These are phyloP conservation scores for Rhagonycha lutea DNA, from an alignment of 2,888 invertebrate species.

Conservation along the genomic window DNA sequence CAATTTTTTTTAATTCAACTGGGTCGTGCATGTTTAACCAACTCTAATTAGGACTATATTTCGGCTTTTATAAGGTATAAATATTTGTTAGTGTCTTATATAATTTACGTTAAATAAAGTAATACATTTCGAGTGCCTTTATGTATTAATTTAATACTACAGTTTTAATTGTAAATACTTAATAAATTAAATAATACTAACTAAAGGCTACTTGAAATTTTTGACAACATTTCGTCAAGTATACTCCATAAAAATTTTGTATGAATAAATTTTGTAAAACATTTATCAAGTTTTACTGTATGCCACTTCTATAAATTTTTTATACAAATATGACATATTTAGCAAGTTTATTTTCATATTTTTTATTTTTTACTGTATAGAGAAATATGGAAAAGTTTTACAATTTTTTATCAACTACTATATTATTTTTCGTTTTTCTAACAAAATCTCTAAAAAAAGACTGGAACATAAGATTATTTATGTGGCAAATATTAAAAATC, in stretches of 20 bases:
- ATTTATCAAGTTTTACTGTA: background rate
- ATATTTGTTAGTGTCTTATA: slow-evolving; percentile 20
- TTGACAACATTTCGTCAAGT: too few species aligned
- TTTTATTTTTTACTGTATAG: background rate
- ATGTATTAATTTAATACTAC: background rate
- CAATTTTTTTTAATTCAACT: slow-evolving; percentile 1
- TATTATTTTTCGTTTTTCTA: too few species aligned
- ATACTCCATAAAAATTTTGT: background rate
- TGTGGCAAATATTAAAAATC: too few species aligned
- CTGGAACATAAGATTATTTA: too few species aligned
- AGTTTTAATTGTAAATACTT: background rate
- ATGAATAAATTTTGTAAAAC: background rate
- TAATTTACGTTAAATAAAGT: slow-evolving; percentile 11
- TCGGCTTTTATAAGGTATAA: slow-evolving; percentile 13
- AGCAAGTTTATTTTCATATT: background rate
- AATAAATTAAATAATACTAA: background rate
- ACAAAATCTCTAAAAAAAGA: too few species aligned
- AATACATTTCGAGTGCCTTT: background rate
- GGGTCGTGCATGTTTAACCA: slow-evolving; percentile 20
- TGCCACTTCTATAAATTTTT: background rate
- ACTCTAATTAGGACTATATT: slow-evolving; percentile 18
- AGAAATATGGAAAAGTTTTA: background rate
- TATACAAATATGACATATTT: background rate
- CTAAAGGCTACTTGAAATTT: background rate
- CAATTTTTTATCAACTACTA: background rate